A percentile compares a stretch with the other conserved stretches of the same genome.
phyloP scores from a whole-genome alignment of 2,888 invertebrate species.

The Brachycybe producta region DNA sequence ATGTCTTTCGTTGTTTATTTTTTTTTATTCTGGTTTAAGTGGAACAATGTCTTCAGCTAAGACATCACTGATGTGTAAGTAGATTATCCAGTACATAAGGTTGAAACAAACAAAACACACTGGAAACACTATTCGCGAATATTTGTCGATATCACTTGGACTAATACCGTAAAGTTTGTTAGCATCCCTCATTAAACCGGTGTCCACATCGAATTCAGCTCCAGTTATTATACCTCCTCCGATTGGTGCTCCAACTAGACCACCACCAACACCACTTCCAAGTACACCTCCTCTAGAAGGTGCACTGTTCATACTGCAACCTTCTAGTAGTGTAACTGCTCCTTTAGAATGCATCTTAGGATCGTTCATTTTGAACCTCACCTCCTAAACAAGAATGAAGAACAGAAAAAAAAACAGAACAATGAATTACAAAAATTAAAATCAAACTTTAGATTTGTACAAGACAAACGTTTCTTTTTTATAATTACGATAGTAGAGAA shows the following conservation, averaged over 20 bases:
- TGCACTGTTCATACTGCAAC: slow-evolving; percentile 8
- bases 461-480: too few species aligned
- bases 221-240: neutral
- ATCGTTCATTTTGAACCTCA: slow-evolving; percentile 88
- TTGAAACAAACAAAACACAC: slow-evolving; percentile 98
- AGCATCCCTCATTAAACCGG: slow-evolving; percentile 59
- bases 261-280: neutral
- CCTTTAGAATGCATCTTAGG: slow-evolving; percentile 87
- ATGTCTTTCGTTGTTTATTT: too few species aligned
- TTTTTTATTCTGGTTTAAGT: slow-evolving; percentile 37
- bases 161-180: slow-evolving; percentile 81
- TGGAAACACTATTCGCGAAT: slow-evolving; percentile 95
- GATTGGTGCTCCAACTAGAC: too few species aligned
- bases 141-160: slow-evolving; percentile 97
- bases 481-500: too few species aligned
- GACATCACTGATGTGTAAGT: slow-evolving; percentile 89
- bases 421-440: neutral
- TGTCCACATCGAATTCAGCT: neutral
- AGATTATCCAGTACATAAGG: slow-evolving; percentile 96
- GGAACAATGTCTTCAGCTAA: slow-evolving; percentile 85
- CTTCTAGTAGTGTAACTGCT: slow-evolving; percentile 47
- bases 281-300: too few species aligned
- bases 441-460: neutral
- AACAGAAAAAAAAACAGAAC: slow-evolving; percentile 6
- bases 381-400: too few species aligned